These are phyloP conservation scores for Yponomeuta sedellus DNA, from an alignment of 2,888 invertebrate genomes.

Conservation along the genomic window DNA sequence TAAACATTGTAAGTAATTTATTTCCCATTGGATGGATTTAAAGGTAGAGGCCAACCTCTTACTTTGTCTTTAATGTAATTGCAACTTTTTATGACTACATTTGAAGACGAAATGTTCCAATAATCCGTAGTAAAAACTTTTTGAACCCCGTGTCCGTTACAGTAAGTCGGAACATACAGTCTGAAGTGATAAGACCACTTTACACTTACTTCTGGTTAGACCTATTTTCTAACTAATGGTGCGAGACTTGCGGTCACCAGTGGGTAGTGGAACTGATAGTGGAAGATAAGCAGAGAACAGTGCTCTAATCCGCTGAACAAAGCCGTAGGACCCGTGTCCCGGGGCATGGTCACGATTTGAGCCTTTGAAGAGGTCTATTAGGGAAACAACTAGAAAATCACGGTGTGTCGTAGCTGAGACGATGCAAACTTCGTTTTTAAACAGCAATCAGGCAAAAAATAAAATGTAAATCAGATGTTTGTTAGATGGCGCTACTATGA, in stretches of 20 bases:
- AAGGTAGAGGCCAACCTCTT: too few species aligned
- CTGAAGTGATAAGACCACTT: not conserved
- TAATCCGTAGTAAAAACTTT: not conserved
- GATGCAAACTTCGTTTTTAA: too few species aligned
- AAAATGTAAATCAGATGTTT: too few species aligned
- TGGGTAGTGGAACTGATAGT: not conserved
- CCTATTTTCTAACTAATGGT: not conserved
- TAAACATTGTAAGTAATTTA: too few species aligned
- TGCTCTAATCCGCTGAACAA: not conserved
- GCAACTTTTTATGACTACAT: too few species aligned
- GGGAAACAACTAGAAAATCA: not conserved
- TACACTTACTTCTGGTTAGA: not conserved
- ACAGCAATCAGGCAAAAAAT: too few species aligned
- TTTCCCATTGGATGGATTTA: too few species aligned
- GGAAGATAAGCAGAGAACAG: constrained; percentile 4
- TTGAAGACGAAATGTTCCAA: too few species aligned
- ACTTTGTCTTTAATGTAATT: too few species aligned
- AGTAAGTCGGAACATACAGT: not conserved
- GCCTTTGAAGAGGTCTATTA: not conserved
- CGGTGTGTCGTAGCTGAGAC: too few species aligned
- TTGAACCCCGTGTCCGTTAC: not conserved
- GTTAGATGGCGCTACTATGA: too few species aligned
- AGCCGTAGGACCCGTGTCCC: not conserved
- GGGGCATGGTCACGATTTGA: constrained; percentile 5
- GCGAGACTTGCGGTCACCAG: not conserved